These are phyloP conservation scores for Xenotilapia flavipinnis DNA, from an alignment of 2,113 vertebrate genomes.

Conservation along the genomic window DNA sequence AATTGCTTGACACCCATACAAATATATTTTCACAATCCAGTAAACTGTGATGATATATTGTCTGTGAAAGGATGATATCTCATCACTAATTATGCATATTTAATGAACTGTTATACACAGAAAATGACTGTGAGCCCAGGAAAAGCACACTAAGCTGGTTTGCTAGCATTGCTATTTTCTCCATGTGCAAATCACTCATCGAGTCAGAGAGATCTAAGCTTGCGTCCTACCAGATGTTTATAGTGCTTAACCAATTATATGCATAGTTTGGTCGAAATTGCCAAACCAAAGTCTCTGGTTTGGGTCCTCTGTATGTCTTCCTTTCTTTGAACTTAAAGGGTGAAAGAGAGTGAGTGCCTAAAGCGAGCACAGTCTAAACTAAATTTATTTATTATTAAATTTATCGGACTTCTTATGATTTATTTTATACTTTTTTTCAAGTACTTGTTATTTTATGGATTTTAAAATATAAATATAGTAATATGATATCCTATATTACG, in stretches of 20 bases:
- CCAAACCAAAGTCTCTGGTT: not conserved
- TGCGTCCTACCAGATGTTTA: slow-evolving; percentile 49
- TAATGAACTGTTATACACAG: not conserved
- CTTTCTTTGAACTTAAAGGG: not conserved
- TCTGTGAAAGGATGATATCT: not conserved
- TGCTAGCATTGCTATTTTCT: not conserved
- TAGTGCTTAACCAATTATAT: slow-evolving; percentile 7
- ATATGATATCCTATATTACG: not conserved
- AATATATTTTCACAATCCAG: not conserved
- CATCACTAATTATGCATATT: not conserved
- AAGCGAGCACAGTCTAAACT: not conserved
- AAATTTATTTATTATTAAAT: rapidly evolving
- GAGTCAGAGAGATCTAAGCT: not conserved
- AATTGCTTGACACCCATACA: not conserved
- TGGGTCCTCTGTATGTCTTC: not conserved
- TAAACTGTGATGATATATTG: not conserved
- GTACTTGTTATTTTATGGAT: not conserved
- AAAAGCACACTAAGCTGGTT: not conserved
- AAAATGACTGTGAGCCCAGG: not conserved
- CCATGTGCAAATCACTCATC: not conserved
- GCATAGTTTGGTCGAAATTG: not conserved
- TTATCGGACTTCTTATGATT: not conserved
- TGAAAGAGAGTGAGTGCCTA: not conserved
- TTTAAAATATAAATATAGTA: not conserved
- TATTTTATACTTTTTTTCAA: not conserved